Evolutionary conservation across 2,113 vertebrate genomes (phyloP), one percentile per base, ranked within the genome.

Genomic region (Hystrix cristata): DNA sequence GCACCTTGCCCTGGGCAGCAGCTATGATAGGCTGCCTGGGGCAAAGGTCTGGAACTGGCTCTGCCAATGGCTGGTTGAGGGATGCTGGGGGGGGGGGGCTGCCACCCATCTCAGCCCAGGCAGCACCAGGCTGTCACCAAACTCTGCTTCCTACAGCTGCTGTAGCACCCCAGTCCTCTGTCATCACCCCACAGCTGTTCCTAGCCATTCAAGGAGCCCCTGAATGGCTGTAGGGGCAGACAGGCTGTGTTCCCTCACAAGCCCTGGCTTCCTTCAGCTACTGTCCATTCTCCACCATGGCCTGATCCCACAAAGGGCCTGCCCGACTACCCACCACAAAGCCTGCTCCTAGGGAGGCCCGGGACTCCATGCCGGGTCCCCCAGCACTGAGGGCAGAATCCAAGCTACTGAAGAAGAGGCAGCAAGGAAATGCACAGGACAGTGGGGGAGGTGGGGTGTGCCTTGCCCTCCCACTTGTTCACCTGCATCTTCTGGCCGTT

Each of bases 401-500:
- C 57, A 25, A 7, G 59, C 38, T 6, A 25, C 12, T 14, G 0
- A 31, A 46, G 34, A 55, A 65, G 25, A 48, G 43, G 67, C 19
- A 7, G 51, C 21, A 4, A 55, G 29, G 57, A 88, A 82, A 53
- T 3, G 43, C 5, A 8, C 9, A 14, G 29, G 79, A 4, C 4
- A 21, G 51, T 9, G 0, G 4, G 7, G 13, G 10, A 12, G 62
- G 2, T 0, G 0, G 57, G 9, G 3, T 1, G 8, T 2, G 14
- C 34, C 46, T 11, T 16, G 0, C 7, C 18, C 65, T 53, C 38
- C 34, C 19, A 14, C 8, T 10, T 3, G 27, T 10, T 10, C 19
- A 51, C 53, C 72, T 55, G 38, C 7, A 57, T 13, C 15, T 53
- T 84, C 53, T 15, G 12, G 64, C 5, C 53, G 34, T 27, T 62